Evolutionary conservation across 53 echinoderm and acorn worm genomes (phyloP).

Genomic region (Henricia sp.): DNA sequence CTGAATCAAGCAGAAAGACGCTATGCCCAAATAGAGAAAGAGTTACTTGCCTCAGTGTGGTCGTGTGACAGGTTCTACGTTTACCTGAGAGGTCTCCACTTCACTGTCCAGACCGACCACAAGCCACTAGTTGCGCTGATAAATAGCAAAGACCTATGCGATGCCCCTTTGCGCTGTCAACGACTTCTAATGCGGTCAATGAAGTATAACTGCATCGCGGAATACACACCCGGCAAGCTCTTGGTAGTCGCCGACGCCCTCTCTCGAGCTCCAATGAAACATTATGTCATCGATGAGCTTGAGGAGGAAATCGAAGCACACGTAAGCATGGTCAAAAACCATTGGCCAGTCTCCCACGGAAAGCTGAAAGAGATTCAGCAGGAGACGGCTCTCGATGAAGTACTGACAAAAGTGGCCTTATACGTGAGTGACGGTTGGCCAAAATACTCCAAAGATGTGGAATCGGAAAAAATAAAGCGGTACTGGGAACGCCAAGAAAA

Average conservation of each 20-base stretch:
- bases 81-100: slow-evolving; percentile 9
- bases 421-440: slow-evolving; percentile 32
- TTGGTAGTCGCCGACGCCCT: slow-evolving; percentile 34
- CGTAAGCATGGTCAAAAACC: slow-evolving; percentile 18
- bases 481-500: slow-evolving; percentile 44
- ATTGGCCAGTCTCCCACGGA: slow-evolving; percentile 34
- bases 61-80: slow-evolving; percentile 60
- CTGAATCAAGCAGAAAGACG: slow-evolving; percentile 59
- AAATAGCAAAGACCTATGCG: slow-evolving; percentile 29
- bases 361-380: slow-evolving; percentile 26
- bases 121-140: slow-evolving; percentile 18
- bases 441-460: slow-evolving; percentile 32
- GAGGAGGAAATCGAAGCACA: slow-evolving; percentile 40
- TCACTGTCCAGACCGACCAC: slow-evolving; percentile 19
- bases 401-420: background rate
- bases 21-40: slow-evolving; percentile 77
- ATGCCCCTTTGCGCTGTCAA: slow-evolving; percentile 24
- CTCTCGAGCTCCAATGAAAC: slow-evolving; percentile 11
- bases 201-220: slow-evolving; percentile 39
- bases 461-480: slow-evolving; percentile 1
- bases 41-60: slow-evolving; percentile 53
- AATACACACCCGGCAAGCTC: slow-evolving; percentile 18
- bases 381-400: slow-evolving; percentile 11
- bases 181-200: background rate
- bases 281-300: slow-evolving; percentile 14